Evolutionary conservation across 2,113 vertebrate species (phyloP), one percentile per base, ranked within the genome.

Genomic region (Sinocyclocheilus maitianheensis): DNA sequence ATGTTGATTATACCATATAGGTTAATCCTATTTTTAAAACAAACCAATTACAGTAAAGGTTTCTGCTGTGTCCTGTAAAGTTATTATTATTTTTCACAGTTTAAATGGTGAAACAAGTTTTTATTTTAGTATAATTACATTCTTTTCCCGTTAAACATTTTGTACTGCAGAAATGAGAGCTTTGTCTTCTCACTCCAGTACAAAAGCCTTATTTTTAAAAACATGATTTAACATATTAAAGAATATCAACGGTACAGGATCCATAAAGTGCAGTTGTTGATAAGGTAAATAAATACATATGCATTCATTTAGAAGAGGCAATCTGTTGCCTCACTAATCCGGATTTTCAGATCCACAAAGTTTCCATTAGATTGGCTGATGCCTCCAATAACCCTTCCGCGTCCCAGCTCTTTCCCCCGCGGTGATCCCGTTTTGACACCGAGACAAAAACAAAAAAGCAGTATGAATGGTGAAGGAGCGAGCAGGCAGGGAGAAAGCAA

Each of bases 401-500:
- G 74, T 72, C 72, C 37, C 90, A 63, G 87, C 87, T 86, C 91
- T 87, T 89, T 82, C 89, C 89, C 84, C 90, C 83, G 92, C 84
- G 84, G 91, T 78, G 92, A 93, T 94, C 91, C 92, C 87, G 91
- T 90, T 92, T 91, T 92, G 95, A 96, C 95, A 95, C 95, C 91
- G 93, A 94, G 95, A 94, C 94, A 92, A 95, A 94, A 96, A 94
- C 95, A 94, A 92, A 93, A 94, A 94, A 96, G 95, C 88, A 86
- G 90, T 95, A 93, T 97, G 96, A 95, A 94, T 96, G 96, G 93
- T 92, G 94, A 94, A 95, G 74, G 53, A 84, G 74, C 81, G 85
- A 96, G 95, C 95, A 96, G 95, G 96, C 91, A 95, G 95, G 96
- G 96, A 95, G 94, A 96, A 95, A 96, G 96, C 95, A 95, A 96